Evolutionary conservation across 35 echinoderm and acorn worm species (phyloP), one percentile per base, ranked within the genome.

Genomic region (Holothuria glaberrima): DNA sequence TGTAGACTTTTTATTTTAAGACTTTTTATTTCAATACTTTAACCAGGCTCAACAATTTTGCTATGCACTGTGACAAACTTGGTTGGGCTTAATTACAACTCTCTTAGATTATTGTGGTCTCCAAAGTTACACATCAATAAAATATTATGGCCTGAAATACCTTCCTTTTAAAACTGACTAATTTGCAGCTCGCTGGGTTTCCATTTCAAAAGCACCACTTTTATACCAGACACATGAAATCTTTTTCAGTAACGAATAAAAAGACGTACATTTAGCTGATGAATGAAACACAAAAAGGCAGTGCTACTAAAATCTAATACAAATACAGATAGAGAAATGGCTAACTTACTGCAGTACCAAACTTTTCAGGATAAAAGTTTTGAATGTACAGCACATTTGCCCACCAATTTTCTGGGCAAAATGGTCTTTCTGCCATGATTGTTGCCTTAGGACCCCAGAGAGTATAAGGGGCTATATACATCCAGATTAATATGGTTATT

Each of bases 371-470:
- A 30, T 92, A 92, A 26, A 86, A 76, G 68, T 92, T 92, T n/a
- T 92, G 83, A 60, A 92, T 92, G 61, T 92, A 92, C 0, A 92
- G 25, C 6, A 66, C 22, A 64, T 92, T 92, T 25, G 91, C 72
- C 91, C 91, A 92, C 91, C 91, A 92, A 22, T 77, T 64, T 5
- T 86, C 24, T 29, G 83, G 50, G 35, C 91, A 92, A 54, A 34
- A 82, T 30, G 89, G 58, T 38, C 75, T 83, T 46, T 67, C 16
- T 48, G 56, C 77, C 76, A 82, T 81, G 5, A 90, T 24, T 22
- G 63, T 45, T 20, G 76, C 58, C 31, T 61, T 78, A 18, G 89
- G 89, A 5, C 85, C 85, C 85, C 85, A 87, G 9, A 87, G 85
- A 7, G 65, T 87, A 21, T 87, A 87, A 41, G 85, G 85, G 21